Conservation (phyloP, 2,113 vertebrate genomes). For the Blennius ocellaris region DNA sequence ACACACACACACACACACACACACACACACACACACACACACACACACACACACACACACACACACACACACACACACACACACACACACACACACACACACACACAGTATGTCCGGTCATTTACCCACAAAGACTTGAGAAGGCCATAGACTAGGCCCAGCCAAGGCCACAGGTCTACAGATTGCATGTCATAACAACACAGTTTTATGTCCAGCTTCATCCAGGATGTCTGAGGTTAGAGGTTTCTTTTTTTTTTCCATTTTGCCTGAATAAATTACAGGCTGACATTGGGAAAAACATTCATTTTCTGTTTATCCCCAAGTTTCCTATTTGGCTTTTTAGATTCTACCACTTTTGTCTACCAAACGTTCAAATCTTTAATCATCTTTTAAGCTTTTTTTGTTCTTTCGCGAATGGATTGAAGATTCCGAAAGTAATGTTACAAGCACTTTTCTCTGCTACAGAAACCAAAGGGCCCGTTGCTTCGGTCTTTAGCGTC, state of each 20-base stretch:
- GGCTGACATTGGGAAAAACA: constrained; percentile 9
- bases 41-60: constrained; percentile 3
- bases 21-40: background rate
- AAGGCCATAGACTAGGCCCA: constrained; percentile 52
- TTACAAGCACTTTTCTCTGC: too few species aligned
- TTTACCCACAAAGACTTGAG: constrained; percentile 50
- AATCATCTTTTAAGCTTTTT: too few species aligned
- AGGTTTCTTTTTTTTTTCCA: constrained; percentile 7
- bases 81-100: constrained; percentile 8
- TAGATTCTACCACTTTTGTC: background rate
- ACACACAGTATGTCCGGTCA: background rate
- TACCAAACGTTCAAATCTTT: background rate
- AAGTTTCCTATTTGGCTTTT: background rate
- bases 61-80: constrained; percentile 10
- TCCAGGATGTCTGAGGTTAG: constrained; percentile 46
- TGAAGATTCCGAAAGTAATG: too few species aligned
- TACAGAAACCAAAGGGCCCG: too few species aligned
- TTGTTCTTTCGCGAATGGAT: too few species aligned
- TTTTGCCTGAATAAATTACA: constrained; percentile 26
- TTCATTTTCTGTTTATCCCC: background rate
- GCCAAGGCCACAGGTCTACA: constrained; percentile 56
- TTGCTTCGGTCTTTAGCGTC: background rate
- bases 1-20: constrained; percentile 1
- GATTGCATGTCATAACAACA: constrained; percentile 57
- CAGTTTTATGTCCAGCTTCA: constrained; percentile 49